Percentiles rank a stretch among this genome's conserved stretches.
These are phyloP conservation scores for Apodemus speciosus DNA, from an alignment of 2,113 vertebrate genomes.

Conservation along the genomic window DNA sequence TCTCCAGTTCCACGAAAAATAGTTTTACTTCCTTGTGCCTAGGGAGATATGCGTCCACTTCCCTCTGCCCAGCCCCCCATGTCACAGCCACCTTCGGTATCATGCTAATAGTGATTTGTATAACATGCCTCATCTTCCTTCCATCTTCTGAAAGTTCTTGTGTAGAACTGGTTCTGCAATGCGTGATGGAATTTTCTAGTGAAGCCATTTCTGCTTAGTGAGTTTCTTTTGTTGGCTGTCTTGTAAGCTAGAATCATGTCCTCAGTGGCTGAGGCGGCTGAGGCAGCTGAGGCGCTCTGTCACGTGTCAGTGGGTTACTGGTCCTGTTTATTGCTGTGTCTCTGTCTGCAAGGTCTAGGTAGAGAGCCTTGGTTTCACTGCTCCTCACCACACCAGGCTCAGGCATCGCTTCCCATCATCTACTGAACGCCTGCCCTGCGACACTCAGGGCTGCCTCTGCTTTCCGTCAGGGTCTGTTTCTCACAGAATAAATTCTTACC, in stretches of 20 bases:
- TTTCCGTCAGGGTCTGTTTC: not conserved
- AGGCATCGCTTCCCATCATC: too few species aligned
- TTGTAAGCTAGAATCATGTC: slow-evolving; percentile 24
- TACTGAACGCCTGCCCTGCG: too few species aligned
- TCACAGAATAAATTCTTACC: not conserved
- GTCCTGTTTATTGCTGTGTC: not conserved
- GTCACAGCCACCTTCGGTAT: not conserved
- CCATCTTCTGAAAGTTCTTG: not conserved
- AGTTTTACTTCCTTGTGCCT: not conserved
- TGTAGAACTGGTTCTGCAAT: slow-evolving; percentile 29
- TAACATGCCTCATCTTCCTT: not conserved
- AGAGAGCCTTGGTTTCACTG: not conserved
- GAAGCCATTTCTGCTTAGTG: not conserved
- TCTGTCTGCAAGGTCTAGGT: not conserved
- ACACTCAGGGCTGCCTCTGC: not conserved
- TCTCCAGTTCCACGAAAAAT: not conserved
- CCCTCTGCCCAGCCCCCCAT: not conserved
- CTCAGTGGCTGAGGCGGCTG: not conserved
- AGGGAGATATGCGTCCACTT: not conserved
- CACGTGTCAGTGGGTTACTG: not conserved
- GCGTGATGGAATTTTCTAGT: not conserved
- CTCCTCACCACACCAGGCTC: not conserved
- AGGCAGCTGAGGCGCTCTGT: not conserved
- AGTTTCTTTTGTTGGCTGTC: not conserved
- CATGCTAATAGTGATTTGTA: not conserved